Conservation (phyloP, 2,113 vertebrate species). For the Colossoma macropomum region DNA sequence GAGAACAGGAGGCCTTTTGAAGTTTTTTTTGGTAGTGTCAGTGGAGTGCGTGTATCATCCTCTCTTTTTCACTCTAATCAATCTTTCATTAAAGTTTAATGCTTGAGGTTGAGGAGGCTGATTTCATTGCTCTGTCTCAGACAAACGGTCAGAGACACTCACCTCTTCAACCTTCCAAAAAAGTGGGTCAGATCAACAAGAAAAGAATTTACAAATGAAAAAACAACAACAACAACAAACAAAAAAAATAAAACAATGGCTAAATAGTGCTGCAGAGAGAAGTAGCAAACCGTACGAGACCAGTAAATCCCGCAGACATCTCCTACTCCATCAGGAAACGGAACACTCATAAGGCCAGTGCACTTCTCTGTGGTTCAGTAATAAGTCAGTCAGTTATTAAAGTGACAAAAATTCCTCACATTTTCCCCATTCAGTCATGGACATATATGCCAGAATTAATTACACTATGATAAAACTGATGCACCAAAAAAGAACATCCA, state of each 20-base stretch:
- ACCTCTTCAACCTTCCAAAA: slow-evolving; percentile 11
- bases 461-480: slow-evolving; percentile 64
- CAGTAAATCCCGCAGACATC: slow-evolving; percentile 16
- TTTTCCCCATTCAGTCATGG: slow-evolving; percentile 61
- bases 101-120: slow-evolving; percentile 48
- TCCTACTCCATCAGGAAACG: slow-evolving; percentile 47
- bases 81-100: slow-evolving; percentile 62
- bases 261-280: slow-evolving; percentile 45
- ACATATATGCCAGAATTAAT: slow-evolving; percentile 56
- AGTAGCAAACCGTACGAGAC: slow-evolving; percentile 1
- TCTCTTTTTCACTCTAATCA: slow-evolving; percentile 50
- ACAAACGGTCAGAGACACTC: slow-evolving; percentile 39
- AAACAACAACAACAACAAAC: slow-evolving; percentile 24
- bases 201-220: slow-evolving; percentile 28
- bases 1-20: slow-evolving; percentile 61
- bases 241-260: slow-evolving; percentile 1
- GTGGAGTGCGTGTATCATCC: slow-evolving; percentile 63
- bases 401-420: slow-evolving; percentile 57
- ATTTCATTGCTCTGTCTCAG: slow-evolving; percentile 21
- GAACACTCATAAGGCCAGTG: slow-evolving; percentile 70
- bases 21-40: slow-evolving; percentile 72
- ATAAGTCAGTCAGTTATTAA: slow-evolving; percentile 63
- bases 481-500: slow-evolving; percentile 66
- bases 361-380: slow-evolving; percentile 61
- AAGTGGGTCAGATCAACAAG: slow-evolving; percentile 41